A percentile compares a stretch with the other conserved stretches of the same genome.
Evolutionary conservation across 2,797 vertebrate species (phyloP).

Genomic region (Schizopygopsis pylzovi): DNA sequence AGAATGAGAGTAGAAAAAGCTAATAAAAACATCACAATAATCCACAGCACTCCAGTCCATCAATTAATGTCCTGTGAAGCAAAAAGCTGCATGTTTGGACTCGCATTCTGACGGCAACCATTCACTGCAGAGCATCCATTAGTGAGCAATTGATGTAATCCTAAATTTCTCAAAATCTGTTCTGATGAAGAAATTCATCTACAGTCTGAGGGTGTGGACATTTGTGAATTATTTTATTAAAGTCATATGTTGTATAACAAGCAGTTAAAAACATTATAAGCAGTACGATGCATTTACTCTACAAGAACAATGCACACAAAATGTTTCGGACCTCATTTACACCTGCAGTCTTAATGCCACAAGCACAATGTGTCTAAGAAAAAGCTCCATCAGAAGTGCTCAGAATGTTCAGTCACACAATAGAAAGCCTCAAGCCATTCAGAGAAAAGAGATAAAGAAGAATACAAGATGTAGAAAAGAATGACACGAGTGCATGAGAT

Average conservation of each 20-base stretch:
- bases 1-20: not conserved
- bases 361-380: not conserved
- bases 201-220: not conserved
- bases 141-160: not conserved
- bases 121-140: not conserved
- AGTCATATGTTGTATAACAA: not conserved
- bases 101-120: not conserved
- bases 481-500: not conserved
- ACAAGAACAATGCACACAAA: not conserved
- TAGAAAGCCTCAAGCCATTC: slow-evolving; percentile 33
- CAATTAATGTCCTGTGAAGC: too few relatives aligned
- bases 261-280: not conserved
- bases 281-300: not conserved
- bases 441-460: slow-evolving; percentile 36
- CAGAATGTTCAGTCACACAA: slow-evolving; percentile 19
- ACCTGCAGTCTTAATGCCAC: not conserved
- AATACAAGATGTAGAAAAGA: not conserved
- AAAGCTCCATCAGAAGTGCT: slow-evolving; percentile 4
- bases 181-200: too few relatives aligned
- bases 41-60: not conserved
- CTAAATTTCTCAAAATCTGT: not conserved
- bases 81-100: not conserved
- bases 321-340: not conserved
- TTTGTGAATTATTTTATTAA: not conserved
- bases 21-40: not conserved